phyloP scores from a whole-genome alignment of 2,888 invertebrate genomes.

The Cryptosula pallasiana region DNA sequence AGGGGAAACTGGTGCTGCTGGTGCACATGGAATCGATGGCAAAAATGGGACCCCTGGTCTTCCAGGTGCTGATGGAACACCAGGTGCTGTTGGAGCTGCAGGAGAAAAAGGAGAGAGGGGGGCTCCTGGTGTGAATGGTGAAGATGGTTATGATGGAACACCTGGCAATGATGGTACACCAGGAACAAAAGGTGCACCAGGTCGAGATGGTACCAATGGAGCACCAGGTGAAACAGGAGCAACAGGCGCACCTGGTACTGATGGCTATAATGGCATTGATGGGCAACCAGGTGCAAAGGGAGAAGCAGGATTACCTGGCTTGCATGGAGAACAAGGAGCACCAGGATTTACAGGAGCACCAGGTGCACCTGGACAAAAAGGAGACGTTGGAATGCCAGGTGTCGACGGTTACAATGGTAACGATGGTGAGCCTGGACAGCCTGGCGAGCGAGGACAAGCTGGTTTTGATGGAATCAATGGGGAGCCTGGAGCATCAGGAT shows the following conservation, averaged over 20 bases:
- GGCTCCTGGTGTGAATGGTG: background rate
- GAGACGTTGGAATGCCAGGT: background rate
- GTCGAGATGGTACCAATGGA: background rate
- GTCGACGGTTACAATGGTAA: background rate
- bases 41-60: constrained; percentile 7
- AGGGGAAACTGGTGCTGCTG: background rate
- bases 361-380: background rate
- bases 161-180: background rate
- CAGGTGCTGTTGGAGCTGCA: background rate
- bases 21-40: background rate
- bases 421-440: background rate
- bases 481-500: background rate
- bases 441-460: background rate
- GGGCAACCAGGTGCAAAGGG: too few species aligned
- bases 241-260: background rate
- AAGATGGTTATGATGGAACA: background rate
- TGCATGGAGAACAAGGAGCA: background rate
- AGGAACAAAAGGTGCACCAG: background rate
- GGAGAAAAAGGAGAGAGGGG: background rate
- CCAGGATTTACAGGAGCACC: background rate
- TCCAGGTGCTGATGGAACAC: background rate
- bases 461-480: background rate
- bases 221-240: background rate
- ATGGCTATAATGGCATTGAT: background rate
- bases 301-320: background rate